phyloP scores from a whole-genome alignment of 2,797 vertebrate species.

The Tapera naevia region DNA sequence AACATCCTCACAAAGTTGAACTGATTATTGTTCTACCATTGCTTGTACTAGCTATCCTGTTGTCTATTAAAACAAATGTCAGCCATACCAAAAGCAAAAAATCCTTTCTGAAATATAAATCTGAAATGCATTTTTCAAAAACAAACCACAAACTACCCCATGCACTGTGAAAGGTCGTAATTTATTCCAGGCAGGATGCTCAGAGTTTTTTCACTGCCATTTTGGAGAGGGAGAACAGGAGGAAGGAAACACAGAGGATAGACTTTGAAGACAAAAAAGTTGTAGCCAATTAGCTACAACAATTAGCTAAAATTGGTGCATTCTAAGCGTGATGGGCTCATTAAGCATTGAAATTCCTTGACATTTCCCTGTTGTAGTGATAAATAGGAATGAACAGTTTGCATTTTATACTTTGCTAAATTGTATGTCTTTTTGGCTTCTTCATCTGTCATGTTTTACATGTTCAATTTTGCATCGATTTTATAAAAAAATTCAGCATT shows the following conservation, averaged over 20 bases:
- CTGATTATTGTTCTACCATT: not conserved
- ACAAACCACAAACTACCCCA: not conserved
- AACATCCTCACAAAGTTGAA: not conserved
- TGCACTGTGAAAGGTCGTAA: not conserved
- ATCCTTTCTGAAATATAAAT: not conserved
- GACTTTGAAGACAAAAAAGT: constrained; percentile 73
- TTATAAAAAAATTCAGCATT: not conserved
- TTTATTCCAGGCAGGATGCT: constrained; percentile 1
- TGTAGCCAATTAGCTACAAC: constrained; percentile 85
- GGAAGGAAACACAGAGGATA: constrained; percentile 1
- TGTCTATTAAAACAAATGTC: constrained; percentile 13
- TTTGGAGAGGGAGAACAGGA: not conserved
- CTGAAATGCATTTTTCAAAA: constrained; percentile 23
- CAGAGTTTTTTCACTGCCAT: constrained; percentile 19
- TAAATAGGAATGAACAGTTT: constrained; percentile 57
- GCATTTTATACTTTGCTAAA: constrained; percentile 27
- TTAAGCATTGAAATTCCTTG: constrained; percentile 85
- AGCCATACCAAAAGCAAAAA: not conserved
- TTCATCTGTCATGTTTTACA: not conserved
- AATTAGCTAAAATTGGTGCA: constrained; percentile 75
- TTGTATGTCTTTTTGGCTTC: not conserved
- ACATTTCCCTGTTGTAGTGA: constrained; percentile 76
- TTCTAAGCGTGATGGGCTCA: constrained; percentile 77
- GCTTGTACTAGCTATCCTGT: not conserved
- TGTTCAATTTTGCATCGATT: constrained; percentile 4